Evolutionary conservation across 2,797 vertebrate species (phyloP).

Genomic region (Poeciliopsis infans): DNA sequence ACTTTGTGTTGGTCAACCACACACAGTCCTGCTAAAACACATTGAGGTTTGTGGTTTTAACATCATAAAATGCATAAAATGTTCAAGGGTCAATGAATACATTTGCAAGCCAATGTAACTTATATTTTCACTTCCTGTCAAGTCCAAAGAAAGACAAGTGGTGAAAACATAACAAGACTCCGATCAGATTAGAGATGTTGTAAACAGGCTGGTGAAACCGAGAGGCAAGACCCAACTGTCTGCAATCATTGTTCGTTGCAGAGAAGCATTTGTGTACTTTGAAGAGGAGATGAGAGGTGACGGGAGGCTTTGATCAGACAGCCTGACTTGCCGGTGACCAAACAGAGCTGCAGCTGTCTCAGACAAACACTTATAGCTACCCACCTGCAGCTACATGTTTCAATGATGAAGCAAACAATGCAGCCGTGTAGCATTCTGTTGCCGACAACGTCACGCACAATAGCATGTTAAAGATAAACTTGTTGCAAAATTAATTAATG

Average conservation of each 20-base stretch:
- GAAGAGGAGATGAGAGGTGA: conserved; percentile 42
- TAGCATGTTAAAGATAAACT: background rate
- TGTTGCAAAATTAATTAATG: background rate
- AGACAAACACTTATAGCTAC: conserved; percentile 13
- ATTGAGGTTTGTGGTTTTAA: background rate
- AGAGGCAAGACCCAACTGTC: conserved; percentile 15
- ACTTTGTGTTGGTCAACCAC: conserved; percentile 2
- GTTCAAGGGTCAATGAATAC: background rate
- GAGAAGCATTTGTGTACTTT: conserved; percentile 34
- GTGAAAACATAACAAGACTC: background rate
- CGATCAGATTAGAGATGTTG: background rate
- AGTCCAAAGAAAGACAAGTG: background rate
- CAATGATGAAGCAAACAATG: conserved; percentile 1
- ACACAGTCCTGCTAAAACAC: background rate
- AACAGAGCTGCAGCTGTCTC: conserved; percentile 44
- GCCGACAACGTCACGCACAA: background rate
- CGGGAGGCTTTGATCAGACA: conserved; percentile 38
- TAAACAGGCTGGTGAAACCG: conserved; percentile 11
- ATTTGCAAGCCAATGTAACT: background rate
- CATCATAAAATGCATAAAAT: background rate
- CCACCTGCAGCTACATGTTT: conserved; percentile 7
- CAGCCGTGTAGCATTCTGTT: background rate
- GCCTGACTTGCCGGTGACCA: conserved; percentile 27
- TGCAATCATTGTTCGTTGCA: conserved; percentile 6
- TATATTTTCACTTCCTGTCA: background rate